These are phyloP conservation scores for Drosophila parabipectinata DNA, from an alignment of 1,140 invertebrate genomes.

Conservation along the genomic window DNA sequence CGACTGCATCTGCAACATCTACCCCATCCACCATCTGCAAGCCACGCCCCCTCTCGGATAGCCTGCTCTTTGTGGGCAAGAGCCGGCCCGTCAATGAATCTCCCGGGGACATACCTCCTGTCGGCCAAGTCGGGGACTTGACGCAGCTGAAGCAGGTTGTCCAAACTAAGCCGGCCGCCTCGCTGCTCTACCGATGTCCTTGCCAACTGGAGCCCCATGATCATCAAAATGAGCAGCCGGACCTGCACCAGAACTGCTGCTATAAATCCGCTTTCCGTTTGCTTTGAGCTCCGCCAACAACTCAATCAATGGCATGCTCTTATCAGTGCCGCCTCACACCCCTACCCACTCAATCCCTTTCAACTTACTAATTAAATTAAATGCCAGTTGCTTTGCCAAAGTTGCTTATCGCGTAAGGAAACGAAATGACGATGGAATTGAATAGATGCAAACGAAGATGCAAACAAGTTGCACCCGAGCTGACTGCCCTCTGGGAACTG, in stretches of 20 bases:
- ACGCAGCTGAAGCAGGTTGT: slow-evolving; percentile 19
- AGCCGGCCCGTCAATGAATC: slow-evolving; percentile 24
- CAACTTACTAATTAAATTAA: slow-evolving; percentile 68
- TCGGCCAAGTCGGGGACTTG: slow-evolving; percentile 2
- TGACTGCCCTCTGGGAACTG: slow-evolving; percentile 21
- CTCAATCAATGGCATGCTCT: slow-evolving; percentile 50
- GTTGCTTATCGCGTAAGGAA: slow-evolving; percentile 54
- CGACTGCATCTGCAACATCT: background rate
- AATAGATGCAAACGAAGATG: slow-evolving; percentile 50
- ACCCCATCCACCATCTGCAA: background rate
- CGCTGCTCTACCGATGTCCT: slow-evolving; percentile 39
- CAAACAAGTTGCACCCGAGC: slow-evolving; percentile 45
- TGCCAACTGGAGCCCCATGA: slow-evolving; percentile 24
- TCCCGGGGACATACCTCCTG: slow-evolving; percentile 10
- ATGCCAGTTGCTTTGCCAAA: slow-evolving; percentile 59
- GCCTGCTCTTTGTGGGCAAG: slow-evolving; percentile 26
- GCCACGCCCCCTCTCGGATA: background rate
- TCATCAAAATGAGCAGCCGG: slow-evolving; percentile 7
- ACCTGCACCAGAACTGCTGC: slow-evolving; percentile 40
- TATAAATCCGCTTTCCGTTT: slow-evolving; percentile 63
- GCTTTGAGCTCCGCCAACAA: slow-evolving; percentile 53
- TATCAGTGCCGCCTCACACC: slow-evolving; percentile 26
- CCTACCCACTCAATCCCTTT: background rate
- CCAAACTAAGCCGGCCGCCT: slow-evolving; percentile 23
- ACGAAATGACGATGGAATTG: slow-evolving; percentile 31